Evolutionary conservation across 2,888 invertebrate species (phyloP).

Genomic region (Drosophila lacicola): DNA sequence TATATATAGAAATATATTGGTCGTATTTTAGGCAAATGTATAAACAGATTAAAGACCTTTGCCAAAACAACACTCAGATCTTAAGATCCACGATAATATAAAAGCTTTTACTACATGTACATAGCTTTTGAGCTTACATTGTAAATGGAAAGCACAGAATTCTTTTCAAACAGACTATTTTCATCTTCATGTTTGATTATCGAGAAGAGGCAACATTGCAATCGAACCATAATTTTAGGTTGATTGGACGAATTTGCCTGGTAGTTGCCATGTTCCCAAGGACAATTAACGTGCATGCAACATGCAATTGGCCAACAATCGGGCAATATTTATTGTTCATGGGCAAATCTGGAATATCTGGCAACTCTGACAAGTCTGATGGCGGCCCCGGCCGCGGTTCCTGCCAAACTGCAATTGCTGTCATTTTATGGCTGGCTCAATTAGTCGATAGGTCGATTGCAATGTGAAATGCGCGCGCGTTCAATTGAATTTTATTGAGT

Average conservation of each 20-base stretch:
- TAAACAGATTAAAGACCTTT: no score
- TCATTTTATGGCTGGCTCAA: slow-evolving; percentile 42
- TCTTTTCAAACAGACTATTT: no score
- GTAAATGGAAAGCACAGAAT: no score
- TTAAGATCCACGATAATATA: no score
- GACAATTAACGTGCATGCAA: slow-evolving; percentile 8
- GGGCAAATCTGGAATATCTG: slow-evolving; percentile 9
- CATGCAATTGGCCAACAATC: slow-evolving; percentile 14
- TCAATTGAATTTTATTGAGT: slow-evolving; percentile 76
- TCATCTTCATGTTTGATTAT: no score
- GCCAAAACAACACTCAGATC: no score
- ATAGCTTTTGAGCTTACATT: no score
- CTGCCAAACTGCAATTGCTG: slow-evolving; percentile 24
- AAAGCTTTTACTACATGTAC: no score
- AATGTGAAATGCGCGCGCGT: slow-evolving; percentile 16
- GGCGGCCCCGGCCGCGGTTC: slow-evolving; percentile 1
- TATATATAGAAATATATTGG: no score
- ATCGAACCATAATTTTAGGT: slow-evolving; percentile 25
- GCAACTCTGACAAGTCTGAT: slow-evolving; percentile 19
- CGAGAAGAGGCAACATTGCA: not conserved
- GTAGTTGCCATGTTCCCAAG: not conserved
- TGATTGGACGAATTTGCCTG: slow-evolving; percentile 16
- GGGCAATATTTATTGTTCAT: slow-evolving; percentile 5
- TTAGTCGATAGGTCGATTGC: slow-evolving; percentile 31
- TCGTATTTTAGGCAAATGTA: no score